Percentiles rank a stretch among this genome's conserved stretches.
phyloP scores from a whole-genome alignment of 2,113 vertebrate genomes.

The Hemiprocne comata region DNA sequence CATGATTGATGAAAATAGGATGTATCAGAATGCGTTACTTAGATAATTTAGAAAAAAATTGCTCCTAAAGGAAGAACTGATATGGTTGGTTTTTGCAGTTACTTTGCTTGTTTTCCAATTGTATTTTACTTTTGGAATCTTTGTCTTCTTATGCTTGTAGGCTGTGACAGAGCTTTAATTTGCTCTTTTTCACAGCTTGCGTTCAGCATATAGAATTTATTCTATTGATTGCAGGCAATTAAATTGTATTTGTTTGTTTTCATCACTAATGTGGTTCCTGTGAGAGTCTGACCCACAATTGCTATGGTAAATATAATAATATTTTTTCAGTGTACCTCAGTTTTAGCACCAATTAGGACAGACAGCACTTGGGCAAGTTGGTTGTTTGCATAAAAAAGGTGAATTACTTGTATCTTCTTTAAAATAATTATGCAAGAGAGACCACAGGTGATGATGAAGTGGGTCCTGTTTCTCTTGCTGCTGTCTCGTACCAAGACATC shows the following conservation, averaged over 20 bases:
- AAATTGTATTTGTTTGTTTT: constrained; percentile 61
- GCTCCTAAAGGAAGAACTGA: background rate
- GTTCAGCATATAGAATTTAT: constrained; percentile 56
- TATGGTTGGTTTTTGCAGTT: constrained; percentile 17
- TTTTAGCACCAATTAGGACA: background rate
- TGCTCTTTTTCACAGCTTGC: constrained; percentile 57
- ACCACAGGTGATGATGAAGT: too few relatives aligned
- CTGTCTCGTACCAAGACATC: too few relatives aligned
- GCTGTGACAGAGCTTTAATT: constrained; percentile 59
- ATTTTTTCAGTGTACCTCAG: background rate
- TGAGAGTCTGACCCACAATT: background rate
- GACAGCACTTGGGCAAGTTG: background rate
- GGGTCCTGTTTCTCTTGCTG: too few relatives aligned
- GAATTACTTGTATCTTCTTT: too few relatives aligned
- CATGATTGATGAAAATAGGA: constrained; percentile 62
- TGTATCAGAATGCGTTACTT: background rate
- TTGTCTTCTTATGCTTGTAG: constrained; percentile 26
- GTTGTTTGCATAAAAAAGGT: background rate
- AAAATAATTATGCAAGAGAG: too few relatives aligned
- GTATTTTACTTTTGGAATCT: constrained; percentile 46
- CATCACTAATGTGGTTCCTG: background rate
- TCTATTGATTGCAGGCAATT: constrained; percentile 72
- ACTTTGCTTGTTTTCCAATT: constrained; percentile 39
- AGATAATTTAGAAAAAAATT: constrained; percentile 31
- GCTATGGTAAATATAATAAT: background rate